These are phyloP conservation scores for Stegodyphus mimosarum DNA, from an alignment of 1,140 invertebrate genomes.

Conservation along the genomic window DNA sequence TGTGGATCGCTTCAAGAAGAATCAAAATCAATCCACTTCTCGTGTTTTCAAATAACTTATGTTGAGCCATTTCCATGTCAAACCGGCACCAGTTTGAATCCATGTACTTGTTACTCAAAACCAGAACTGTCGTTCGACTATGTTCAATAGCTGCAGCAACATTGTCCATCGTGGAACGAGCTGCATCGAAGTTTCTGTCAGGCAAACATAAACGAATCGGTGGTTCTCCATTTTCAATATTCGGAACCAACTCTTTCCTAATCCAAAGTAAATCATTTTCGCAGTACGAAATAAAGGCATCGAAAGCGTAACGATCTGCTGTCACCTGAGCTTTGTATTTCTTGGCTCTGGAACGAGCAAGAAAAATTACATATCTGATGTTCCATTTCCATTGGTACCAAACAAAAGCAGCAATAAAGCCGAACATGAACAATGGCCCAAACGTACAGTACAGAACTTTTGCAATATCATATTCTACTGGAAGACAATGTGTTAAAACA, in stretches of 20 bases:
- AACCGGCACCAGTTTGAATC: constrained; percentile 64
- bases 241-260: constrained; percentile 4
- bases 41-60: constrained; percentile 34
- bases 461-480: background rate
- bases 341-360: background rate
- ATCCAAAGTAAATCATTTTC: constrained; percentile 29
- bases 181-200: constrained; percentile 64
- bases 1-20: constrained; percentile 19
- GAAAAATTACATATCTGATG: constrained; percentile 11
- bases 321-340: background rate
- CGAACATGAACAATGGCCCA: too few species aligned
- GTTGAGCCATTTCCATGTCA: constrained; percentile 56
- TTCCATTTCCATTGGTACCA: constrained; percentile 19
- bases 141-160: constrained; percentile 63
- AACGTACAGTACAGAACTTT: too few species aligned
- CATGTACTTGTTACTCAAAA: constrained; percentile 63
- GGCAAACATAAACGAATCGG: constrained; percentile 63
- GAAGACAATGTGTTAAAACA: background rate
- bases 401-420: background rate
- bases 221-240: constrained; percentile 9
- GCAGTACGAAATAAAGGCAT: constrained; percentile 40
- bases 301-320: background rate
- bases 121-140: constrained; percentile 62
- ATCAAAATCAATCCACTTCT: constrained; percentile 44
- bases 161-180: constrained; percentile 63